These are phyloP conservation scores for Hypanus sabinus DNA, from an alignment of 2,113 vertebrate species.

Conservation along the genomic window DNA sequence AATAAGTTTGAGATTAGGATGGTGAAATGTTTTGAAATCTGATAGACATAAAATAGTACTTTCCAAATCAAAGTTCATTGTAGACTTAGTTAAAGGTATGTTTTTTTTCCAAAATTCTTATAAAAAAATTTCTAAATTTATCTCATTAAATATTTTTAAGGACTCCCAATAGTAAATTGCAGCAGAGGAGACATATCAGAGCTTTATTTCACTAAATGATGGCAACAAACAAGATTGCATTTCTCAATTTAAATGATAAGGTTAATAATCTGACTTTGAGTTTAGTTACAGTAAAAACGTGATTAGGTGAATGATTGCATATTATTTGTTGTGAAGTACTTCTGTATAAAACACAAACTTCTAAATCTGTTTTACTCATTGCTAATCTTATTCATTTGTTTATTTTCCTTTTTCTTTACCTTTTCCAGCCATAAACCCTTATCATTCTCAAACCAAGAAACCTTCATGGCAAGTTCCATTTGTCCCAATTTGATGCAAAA, in stretches of 20 bases:
- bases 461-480: background rate
- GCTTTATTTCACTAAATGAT: background rate
- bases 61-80: background rate
- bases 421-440: background rate
- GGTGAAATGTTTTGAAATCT: background rate
- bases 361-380: background rate
- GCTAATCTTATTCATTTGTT: background rate
- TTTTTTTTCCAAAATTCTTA: slow-evolving; percentile 2
- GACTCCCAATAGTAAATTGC: slow-evolving; percentile 23
- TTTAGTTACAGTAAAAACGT: background rate
- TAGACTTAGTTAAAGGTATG: background rate
- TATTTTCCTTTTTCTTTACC: background rate
- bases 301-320: background rate
- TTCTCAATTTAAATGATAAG: background rate
- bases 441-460: background rate
- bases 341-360: background rate
- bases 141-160: background rate
- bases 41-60: background rate
- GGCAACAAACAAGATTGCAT: background rate
- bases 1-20: background rate
- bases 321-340: background rate
- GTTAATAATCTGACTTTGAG: background rate
- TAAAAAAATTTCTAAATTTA: background rate
- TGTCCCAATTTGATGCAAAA: background rate
- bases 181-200: background rate